Evolutionary conservation across 1,140 invertebrate genomes (phyloP).

Genomic region (Scaptomyza hsui): DNA sequence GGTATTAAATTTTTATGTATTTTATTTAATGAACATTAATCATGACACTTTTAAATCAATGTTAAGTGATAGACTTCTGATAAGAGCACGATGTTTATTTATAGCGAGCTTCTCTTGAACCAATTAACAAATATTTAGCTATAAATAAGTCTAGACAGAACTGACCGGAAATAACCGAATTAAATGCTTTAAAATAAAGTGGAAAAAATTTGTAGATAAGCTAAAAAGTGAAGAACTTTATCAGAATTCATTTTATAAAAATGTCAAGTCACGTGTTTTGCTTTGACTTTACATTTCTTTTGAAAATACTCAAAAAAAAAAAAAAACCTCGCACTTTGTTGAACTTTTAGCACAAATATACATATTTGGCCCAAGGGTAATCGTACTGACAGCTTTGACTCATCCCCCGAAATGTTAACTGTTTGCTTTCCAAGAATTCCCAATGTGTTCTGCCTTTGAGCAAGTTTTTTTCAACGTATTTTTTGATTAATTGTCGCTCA

Average conservation of each 20-base stretch:
- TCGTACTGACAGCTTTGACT: conserved; percentile 30
- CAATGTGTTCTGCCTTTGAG: conserved; percentile 49
- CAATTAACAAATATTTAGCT: conserved; percentile 22
- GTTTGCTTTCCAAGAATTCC: conserved; percentile 60
- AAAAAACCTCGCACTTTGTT: background rate
- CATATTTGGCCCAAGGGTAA: conserved; percentile 21
- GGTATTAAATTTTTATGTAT: conserved; percentile 2
- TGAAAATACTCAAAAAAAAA: background rate
- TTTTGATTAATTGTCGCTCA: conserved; percentile 68
- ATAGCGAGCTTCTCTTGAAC: background rate
- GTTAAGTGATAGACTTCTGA: conserved; percentile 37
- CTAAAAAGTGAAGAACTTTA: background rate
- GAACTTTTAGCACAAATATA: conserved; percentile 1
- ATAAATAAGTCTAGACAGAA: conserved; percentile 30
- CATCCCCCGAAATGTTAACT: conserved; percentile 37
- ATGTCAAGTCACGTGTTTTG: too few relatives aligned
- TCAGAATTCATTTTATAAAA: too few relatives aligned
- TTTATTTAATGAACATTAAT: conserved; percentile 23
- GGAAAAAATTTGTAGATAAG: conserved; percentile 1
- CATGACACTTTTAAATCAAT: conserved; percentile 49
- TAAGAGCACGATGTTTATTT: conserved; percentile 12
- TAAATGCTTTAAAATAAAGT: conserved; percentile 4
- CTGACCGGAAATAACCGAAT: conserved; percentile 31
- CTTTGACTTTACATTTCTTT: background rate
- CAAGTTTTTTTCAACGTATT: conserved; percentile 23